A percentile compares a stretch with the other conserved stretches of the same genome.
Conservation (phyloP, 2,797 vertebrate species). For the Sparus aurata region DNA sequence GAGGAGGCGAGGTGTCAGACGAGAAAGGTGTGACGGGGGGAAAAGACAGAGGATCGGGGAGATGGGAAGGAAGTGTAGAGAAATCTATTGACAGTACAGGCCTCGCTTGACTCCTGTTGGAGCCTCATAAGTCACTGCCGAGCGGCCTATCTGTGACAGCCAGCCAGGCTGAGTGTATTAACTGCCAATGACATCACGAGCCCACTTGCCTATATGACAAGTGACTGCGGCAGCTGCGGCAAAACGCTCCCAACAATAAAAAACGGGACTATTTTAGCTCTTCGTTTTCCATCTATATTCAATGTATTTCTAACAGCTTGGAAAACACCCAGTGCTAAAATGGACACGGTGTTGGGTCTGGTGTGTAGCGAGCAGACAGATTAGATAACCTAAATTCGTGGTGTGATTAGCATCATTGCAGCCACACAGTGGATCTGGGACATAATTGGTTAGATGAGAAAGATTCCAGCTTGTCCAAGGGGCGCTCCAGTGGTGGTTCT, state of each 20-base stretch:
- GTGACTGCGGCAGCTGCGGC: conserved; percentile 81
- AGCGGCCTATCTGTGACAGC: conserved; percentile 66
- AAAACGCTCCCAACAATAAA: conserved; percentile 70
- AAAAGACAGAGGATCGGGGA: conserved; percentile 41
- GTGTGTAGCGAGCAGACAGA: conserved; percentile 25
- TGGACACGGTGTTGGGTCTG: conserved; percentile 1
- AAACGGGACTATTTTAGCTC: conserved; percentile 75
- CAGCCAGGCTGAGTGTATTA: conserved; percentile 73
- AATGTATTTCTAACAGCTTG: conserved; percentile 35
- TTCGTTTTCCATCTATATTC: conserved; percentile 52
- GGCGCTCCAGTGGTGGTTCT: conserved; percentile 53
- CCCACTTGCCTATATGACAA: conserved; percentile 74
- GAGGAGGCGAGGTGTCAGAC: conserved; percentile 34
- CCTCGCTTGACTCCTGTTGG: conserved; percentile 36
- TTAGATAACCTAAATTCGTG: conserved; percentile 66
- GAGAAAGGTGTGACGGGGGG: conserved; percentile 36
- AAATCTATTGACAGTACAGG: conserved; percentile 25
- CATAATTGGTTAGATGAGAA: conserved; percentile 78
- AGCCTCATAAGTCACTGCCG: conserved; percentile 59
- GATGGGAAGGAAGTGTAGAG: conserved; percentile 23
- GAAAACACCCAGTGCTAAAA: conserved; percentile 42
- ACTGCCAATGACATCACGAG: conserved; percentile 81
- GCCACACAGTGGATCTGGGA: conserved; percentile 66
- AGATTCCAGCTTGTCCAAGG: conserved; percentile 58
- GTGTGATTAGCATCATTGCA: conserved; percentile 50